Evolutionary conservation across 2,113 vertebrate genomes (phyloP).

Genomic region (Pluvialis apricaria): DNA sequence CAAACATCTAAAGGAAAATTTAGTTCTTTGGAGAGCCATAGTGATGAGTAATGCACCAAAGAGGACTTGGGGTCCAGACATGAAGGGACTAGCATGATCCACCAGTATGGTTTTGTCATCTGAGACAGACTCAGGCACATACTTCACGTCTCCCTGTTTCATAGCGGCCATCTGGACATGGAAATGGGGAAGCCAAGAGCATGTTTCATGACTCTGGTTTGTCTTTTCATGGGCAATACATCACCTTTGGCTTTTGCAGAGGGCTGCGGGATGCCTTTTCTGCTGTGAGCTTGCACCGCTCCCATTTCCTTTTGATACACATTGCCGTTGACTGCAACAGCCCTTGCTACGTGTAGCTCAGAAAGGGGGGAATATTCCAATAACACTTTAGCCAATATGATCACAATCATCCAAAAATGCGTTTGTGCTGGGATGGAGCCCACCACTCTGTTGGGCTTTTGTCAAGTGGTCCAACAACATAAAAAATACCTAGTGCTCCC

Average conservation of each 20-base stretch:
- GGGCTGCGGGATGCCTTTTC: background rate
- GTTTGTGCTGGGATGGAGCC: background rate
- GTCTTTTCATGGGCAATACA: background rate
- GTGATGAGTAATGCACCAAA: constrained; percentile 23
- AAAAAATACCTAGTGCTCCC: background rate
- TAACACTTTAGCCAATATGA: background rate
- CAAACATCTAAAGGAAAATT: constrained; percentile 62
- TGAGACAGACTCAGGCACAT: background rate
- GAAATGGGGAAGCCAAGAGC: background rate
- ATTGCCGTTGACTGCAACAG: background rate
- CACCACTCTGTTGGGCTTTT: background rate
- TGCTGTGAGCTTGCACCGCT: background rate
- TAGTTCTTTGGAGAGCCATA: constrained; percentile 36
- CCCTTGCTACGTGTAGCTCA: background rate
- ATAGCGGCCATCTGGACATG: background rate
- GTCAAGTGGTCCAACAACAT: background rate
- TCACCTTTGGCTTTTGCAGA: background rate
- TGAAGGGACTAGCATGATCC: background rate
- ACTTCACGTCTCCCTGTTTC: background rate
- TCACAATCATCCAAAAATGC: background rate
- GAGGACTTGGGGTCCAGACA: background rate
- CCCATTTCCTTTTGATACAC: background rate
- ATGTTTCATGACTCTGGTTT: background rate
- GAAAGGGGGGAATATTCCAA: background rate
- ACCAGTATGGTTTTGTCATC: background rate